Evolutionary conservation across 2,797 vertebrate species (phyloP).

Genomic region (Anas bahamensis): DNA sequence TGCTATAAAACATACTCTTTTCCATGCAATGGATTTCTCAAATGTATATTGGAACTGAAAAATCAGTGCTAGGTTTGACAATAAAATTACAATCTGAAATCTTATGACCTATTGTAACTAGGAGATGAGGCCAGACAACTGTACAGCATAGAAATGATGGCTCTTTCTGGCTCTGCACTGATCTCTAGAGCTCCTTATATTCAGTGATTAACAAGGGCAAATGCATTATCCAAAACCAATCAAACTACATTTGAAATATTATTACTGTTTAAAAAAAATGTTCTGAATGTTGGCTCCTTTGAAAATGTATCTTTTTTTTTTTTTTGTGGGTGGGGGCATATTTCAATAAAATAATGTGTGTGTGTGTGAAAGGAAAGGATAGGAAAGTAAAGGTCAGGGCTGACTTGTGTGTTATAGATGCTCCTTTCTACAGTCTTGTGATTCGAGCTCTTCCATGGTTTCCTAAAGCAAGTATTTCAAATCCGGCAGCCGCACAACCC

Average conservation of each 20-base stretch:
- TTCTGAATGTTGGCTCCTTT: neutral
- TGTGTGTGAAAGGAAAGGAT: neutral
- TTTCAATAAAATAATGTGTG: neutral
- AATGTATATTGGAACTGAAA: neutral
- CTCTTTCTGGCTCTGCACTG: neutral
- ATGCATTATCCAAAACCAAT: neutral
- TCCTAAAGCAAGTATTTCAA: constrained; percentile 16
- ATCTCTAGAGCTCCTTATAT: neutral
- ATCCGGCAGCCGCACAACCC: constrained; percentile 16
- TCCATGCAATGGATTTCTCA: neutral
- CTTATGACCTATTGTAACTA: neutral
- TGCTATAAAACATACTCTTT: neutral
- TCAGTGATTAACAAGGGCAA: neutral
- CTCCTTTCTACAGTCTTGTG: neutral
- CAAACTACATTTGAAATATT: neutral
- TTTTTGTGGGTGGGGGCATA: neutral
- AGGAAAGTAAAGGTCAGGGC: neutral
- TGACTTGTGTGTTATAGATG: neutral
- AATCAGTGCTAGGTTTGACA: neutral
- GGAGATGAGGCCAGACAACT: neutral
- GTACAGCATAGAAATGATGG: neutral
- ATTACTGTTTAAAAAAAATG: neutral
- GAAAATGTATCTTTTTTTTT: neutral
- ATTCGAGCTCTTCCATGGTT: neutral
- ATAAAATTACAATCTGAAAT: constrained; percentile 23